Conservation (phyloP, 2,888 invertebrate genomes). For the Pyrochroa serraticornis region DNA sequence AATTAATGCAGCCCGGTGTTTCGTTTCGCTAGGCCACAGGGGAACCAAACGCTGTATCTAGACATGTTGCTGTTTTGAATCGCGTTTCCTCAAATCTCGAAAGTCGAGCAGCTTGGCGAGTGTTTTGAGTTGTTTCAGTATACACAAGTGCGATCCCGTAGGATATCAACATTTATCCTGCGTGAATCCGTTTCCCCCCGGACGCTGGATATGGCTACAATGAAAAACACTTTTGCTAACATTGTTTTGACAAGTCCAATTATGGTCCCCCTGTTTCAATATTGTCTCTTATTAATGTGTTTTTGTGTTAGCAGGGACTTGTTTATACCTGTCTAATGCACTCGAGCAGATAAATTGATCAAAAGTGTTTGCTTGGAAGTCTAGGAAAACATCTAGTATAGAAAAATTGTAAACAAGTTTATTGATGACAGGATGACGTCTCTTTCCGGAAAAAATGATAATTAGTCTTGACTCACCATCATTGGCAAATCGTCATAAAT, state of each 20-base stretch:
- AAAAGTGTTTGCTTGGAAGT: slow-evolving; percentile 18
- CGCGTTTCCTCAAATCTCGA: slow-evolving; percentile 32
- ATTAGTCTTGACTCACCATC: slow-evolving; percentile 4
- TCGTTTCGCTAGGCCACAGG: not conserved
- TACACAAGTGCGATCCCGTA: slow-evolving; percentile 31
- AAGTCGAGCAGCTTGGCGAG: slow-evolving; percentile 34
- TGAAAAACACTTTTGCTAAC: slow-evolving; percentile 41
- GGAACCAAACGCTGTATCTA: not conserved
- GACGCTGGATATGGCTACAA: slow-evolving; percentile 38
- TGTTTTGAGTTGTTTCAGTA: slow-evolving; percentile 35
- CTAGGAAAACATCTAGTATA: slow-evolving; percentile 8
- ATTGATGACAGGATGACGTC: slow-evolving; percentile 1
- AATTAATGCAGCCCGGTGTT: slow-evolving; percentile 10
- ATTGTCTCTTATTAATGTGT: slow-evolving; percentile 35
- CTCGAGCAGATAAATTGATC: slow-evolving; percentile 22
- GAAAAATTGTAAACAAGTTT: slow-evolving; percentile 17
- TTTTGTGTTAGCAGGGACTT: slow-evolving; percentile 20
- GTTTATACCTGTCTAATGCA: slow-evolving; percentile 25
- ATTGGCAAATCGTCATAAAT: slow-evolving; percentile 18
- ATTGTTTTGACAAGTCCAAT: slow-evolving; percentile 41
- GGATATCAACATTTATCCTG: slow-evolving; percentile 40
- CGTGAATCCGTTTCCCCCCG: slow-evolving; percentile 38
- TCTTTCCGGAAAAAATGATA: slow-evolving; percentile 1
- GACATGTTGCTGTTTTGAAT: slow-evolving; percentile 15
- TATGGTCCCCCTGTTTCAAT: slow-evolving; percentile 36